Percentiles rank a stretch among this genome's conserved stretches.
These are phyloP conservation scores for Bimastos eiseni DNA, from an alignment of 2,888 invertebrate species.

Conservation along the genomic window DNA sequence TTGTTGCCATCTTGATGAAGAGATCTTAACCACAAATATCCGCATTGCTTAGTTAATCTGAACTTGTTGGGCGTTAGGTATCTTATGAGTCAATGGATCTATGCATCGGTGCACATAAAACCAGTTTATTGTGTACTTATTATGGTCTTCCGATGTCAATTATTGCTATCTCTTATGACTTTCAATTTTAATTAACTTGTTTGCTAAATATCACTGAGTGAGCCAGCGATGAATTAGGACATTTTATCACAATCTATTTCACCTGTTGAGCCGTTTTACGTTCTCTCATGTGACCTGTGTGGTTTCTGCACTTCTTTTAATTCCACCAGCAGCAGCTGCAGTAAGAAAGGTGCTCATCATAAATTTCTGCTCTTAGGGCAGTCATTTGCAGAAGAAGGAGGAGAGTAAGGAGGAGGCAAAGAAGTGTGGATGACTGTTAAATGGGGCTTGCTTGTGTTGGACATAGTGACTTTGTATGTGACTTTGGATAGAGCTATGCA, in stretches of 20 bases:
- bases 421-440: neutral
- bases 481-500: neutral
- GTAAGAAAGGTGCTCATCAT: neutral
- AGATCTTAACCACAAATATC: neutral
- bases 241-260: neutral
- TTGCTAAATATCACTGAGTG: neutral
- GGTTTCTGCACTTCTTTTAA: neutral
- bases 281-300: neutral
- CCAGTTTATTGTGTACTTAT: neutral
- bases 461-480: neutral
- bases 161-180: neutral
- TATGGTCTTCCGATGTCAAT: neutral
- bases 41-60: neutral
- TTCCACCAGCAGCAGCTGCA: too few relatives aligned
- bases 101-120: constrained; percentile 1
- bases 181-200: neutral
- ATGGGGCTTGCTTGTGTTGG: neutral
- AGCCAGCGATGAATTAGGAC: neutral
- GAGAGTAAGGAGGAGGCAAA: neutral
- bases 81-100: neutral
- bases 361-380: neutral
- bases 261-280: neutral
- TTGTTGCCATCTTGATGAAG: neutral
- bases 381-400: neutral
- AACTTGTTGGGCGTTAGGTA: neutral